Percentiles rank a stretch among this genome's conserved stretches.
These are phyloP conservation scores for Lepidurus couesii DNA, from an alignment of 1,140 invertebrate genomes.

Conservation along the genomic window DNA sequence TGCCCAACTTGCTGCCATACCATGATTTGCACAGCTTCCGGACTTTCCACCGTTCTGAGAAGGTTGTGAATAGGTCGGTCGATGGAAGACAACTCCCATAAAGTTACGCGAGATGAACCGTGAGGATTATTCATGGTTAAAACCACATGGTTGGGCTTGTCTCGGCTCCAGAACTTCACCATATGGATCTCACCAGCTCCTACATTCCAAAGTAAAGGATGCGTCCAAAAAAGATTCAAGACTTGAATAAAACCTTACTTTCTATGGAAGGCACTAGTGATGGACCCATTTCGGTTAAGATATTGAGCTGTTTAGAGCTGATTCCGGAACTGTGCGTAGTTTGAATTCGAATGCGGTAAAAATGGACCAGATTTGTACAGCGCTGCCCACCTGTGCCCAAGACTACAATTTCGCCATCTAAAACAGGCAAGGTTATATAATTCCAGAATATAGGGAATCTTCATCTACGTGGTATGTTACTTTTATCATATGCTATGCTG, in stretches of 20 bases:
- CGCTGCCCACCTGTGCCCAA: neutral
- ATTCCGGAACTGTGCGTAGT: neutral
- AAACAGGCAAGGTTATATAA: slow-evolving; percentile 19
- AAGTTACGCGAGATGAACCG: neutral
- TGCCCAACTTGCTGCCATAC: slow-evolving; percentile 27
- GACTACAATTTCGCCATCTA: slow-evolving; percentile 18
- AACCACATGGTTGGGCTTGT: neutral
- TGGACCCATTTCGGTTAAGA: neutral
- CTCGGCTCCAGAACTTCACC: neutral
- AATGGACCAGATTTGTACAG: neutral
- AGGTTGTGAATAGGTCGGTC: slow-evolving; percentile 15
- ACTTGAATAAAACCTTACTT: neutral
- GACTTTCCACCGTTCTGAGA: neutral
- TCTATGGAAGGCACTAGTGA: neutral
- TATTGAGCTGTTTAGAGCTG: neutral
- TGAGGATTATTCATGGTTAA: neutral
- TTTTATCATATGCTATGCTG: slow-evolving; percentile 28
- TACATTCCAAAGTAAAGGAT: neutral
- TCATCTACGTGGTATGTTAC: slow-evolving; percentile 24
- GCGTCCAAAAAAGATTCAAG: no score
- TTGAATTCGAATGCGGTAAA: neutral
- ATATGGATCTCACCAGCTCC: neutral
- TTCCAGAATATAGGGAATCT: neutral
- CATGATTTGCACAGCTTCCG: neutral
- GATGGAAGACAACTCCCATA: neutral